Conservation (phyloP, 2,113 vertebrate species). For the Lophura nycthemera region DNA sequence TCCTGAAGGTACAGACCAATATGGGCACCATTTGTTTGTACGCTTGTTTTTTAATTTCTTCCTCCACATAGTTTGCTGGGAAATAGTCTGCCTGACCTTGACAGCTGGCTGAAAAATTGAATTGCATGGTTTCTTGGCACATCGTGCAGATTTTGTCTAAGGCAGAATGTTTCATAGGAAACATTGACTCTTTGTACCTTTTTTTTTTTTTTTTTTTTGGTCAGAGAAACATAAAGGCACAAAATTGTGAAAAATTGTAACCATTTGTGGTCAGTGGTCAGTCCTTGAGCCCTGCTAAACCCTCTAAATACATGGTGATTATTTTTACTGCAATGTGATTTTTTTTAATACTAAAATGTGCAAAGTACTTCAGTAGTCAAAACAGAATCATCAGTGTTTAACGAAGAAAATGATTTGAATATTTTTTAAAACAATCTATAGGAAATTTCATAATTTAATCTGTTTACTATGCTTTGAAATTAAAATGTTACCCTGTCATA, state of each 20-base stretch:
- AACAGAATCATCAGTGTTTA: not conserved
- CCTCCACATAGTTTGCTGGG: not conserved
- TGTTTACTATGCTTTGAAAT: not conserved
- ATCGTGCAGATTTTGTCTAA: not conserved
- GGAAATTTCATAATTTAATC: not conserved
- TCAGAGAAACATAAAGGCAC: not conserved
- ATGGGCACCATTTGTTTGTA: not conserved
- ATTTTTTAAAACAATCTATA: not conserved
- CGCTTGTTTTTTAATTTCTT: not conserved
- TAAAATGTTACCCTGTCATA: not conserved
- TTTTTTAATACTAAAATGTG: not conserved
- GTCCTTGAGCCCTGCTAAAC: fast-evolving
- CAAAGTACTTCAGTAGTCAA: not conserved
- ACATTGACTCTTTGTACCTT: not conserved
- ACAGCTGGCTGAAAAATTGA: conserved; percentile 39
- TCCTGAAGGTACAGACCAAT: not conserved
- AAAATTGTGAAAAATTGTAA: not conserved
- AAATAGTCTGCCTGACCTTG: conserved; percentile 45
- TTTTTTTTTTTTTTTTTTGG: not conserved
- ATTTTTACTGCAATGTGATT: not conserved
- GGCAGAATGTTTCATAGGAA: not conserved
- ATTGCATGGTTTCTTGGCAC: conserved; percentile 4
- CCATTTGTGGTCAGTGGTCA: not conserved
- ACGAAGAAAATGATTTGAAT: not conserved
- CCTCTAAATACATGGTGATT: not conserved